Conservation (phyloP, 2,113 vertebrate genomes). For the Dipodomys stephensi region DNA sequence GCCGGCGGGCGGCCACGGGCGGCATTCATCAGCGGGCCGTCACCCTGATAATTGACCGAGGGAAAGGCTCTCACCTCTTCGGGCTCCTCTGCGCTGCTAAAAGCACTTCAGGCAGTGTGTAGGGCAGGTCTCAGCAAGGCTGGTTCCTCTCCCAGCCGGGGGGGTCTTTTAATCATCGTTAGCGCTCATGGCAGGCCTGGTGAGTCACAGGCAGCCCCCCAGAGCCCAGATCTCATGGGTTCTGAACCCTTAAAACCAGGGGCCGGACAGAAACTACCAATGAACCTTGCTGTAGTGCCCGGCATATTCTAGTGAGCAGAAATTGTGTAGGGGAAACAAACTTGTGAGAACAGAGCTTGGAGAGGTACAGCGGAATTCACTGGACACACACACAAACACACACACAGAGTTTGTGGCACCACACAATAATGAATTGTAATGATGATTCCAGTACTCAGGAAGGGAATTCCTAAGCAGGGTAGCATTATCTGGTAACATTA, state of each 20-base stretch:
- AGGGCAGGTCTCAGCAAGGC: not conserved
- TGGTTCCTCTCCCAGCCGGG: not conserved
- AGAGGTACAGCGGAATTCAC: not conserved
- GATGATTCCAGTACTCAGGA: not conserved
- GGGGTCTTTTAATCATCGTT: not conserved
- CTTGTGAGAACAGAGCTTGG: not conserved
- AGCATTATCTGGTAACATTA: not conserved
- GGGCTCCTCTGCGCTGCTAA: not conserved
- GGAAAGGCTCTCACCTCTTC: slow-evolving; percentile 39
- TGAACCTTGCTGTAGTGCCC: not conserved
- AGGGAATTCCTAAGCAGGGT: not conserved
- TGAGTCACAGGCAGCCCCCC: not conserved
- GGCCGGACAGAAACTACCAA: not conserved
- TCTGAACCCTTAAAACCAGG: not conserved
- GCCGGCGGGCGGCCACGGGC: not conserved
- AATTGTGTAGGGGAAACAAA: not conserved
- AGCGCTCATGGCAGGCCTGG: not conserved
- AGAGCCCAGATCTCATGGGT: not conserved
- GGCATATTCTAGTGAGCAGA: not conserved
- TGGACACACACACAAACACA: not conserved
- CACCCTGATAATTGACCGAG: slow-evolving; percentile 38
- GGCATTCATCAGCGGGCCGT: not conserved
- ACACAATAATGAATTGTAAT: not conserved
- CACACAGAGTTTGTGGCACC: not conserved
- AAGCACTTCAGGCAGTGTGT: not conserved